These are phyloP conservation scores for Oreamnos americanus DNA, from an alignment of 2,113 vertebrate species.

Conservation along the genomic window DNA sequence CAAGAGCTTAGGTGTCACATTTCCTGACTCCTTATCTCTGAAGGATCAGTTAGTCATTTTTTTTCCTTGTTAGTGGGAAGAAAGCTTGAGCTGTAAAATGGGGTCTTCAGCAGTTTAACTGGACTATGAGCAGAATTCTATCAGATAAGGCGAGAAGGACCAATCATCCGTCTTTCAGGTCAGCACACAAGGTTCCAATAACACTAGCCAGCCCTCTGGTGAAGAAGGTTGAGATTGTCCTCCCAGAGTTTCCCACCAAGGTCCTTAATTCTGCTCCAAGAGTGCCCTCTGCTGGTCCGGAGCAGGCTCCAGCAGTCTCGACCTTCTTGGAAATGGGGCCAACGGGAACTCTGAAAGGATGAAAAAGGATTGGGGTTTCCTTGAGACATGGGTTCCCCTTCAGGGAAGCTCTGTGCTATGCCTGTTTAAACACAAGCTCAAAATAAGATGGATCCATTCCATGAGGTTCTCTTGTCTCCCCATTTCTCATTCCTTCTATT, in stretches of 20 bases:
- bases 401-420: background rate
- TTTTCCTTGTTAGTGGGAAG: background rate
- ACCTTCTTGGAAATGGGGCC: slow-evolving; percentile 49
- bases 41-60: background rate
- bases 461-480: background rate
- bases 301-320: background rate
- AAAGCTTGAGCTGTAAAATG: background rate
- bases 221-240: background rate
- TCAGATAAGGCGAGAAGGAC: background rate
- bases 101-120: background rate
- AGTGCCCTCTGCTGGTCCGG: slow-evolving; percentile 76
- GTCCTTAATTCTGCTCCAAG: slow-evolving; percentile 64
- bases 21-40: background rate
- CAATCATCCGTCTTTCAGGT: background rate
- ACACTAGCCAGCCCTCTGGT: background rate
- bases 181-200: background rate
- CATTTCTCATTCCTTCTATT: background rate
- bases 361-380: background rate
- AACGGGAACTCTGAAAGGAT: background rate
- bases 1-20: background rate
- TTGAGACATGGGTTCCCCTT: background rate
- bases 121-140: background rate
- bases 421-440: background rate
- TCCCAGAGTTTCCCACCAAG: background rate
- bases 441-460: background rate